Evolutionary conservation across 2,797 vertebrate genomes (phyloP), one percentile per base, ranked within the genome.

Genomic region (Balearica regulorum): DNA sequence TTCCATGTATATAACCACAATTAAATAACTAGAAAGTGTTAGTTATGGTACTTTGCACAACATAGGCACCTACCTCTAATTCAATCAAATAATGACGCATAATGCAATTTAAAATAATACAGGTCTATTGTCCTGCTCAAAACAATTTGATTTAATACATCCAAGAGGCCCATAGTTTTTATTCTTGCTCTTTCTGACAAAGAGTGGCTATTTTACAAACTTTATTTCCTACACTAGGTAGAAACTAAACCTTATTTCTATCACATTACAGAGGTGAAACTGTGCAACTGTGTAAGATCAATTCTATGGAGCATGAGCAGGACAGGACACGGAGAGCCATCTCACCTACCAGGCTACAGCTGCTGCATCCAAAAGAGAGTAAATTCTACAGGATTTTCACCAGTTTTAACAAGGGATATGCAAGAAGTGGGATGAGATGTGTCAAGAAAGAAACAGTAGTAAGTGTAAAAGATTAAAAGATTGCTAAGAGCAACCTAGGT

Each of bases 371-470:
- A 13, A 26, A 49, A 39, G 6, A 7, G 10, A 1, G 8, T 19
- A 51, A 66, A 58, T 43, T 3, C 41, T 14, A 11, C 15, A 6
- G 0, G 1, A 5, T 2, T 57, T 46, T 18, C 16, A 35, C 7
- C 31, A 18, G 7, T 11, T 85, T n/a, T 14, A 58, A 6, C 2
- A 29, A 9, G 2, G 6, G 18, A 55, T 0, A 9, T 0, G 5
- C 4, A 51, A 64, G 33, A 60, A 79, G 11, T 5, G 4, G 7
- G 31, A 43, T 2, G 13, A 31, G 5, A 24, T 2, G 5, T 4
- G 28, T 11, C 5, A 9, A 4, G 9, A 22, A 29, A 1, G 3
- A 39, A 37, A 13, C 6, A 3, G 10, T 0, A 46, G 0, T 4
- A 68, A 31, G 13, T 51, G 25, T 25, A 4, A 37, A 37, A 37